These are phyloP conservation scores for Idris sp. DNA, from an alignment of 1,140 invertebrate genomes.

Conservation along the genomic window DNA sequence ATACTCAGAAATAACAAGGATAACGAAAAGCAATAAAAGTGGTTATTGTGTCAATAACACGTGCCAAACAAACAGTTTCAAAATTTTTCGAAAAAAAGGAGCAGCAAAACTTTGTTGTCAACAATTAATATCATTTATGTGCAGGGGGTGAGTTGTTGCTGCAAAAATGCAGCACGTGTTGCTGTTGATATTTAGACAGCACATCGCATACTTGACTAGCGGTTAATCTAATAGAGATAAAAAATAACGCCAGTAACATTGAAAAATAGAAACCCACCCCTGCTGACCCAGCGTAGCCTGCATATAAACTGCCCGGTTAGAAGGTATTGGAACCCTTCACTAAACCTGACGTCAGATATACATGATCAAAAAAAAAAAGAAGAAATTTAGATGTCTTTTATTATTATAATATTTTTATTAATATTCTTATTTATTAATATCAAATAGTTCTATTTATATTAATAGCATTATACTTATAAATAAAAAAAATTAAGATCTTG, in stretches of 20 bases:
- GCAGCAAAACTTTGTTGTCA: too few relatives aligned
- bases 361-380: too few relatives aligned
- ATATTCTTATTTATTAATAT: too few relatives aligned
- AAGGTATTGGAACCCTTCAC: constrained; percentile 44
- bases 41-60: constrained; percentile 42
- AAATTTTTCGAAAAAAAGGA: background rate
- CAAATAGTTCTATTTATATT: too few relatives aligned
- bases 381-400: too few relatives aligned
- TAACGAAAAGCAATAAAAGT: constrained; percentile 48
- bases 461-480: too few relatives aligned
- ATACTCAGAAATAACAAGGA: constrained; percentile 42
- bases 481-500: too few relatives aligned
- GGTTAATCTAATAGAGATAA: constrained; percentile 78
- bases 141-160: too few relatives aligned
- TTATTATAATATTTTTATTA: too few relatives aligned
- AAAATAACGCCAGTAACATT: constrained; percentile 76
- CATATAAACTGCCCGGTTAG: constrained; percentile 76
- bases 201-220: constrained; percentile 72
- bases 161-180: too few relatives aligned
- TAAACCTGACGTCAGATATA: constrained; percentile 18
- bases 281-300: constrained; percentile 72
- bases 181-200: too few relatives aligned
- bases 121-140: too few relatives aligned
- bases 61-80: constrained; percentile 33
- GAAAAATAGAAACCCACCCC: constrained; percentile 72